Conservation (phyloP, 2,888 invertebrate genomes). For the Andrena praecox region DNA sequence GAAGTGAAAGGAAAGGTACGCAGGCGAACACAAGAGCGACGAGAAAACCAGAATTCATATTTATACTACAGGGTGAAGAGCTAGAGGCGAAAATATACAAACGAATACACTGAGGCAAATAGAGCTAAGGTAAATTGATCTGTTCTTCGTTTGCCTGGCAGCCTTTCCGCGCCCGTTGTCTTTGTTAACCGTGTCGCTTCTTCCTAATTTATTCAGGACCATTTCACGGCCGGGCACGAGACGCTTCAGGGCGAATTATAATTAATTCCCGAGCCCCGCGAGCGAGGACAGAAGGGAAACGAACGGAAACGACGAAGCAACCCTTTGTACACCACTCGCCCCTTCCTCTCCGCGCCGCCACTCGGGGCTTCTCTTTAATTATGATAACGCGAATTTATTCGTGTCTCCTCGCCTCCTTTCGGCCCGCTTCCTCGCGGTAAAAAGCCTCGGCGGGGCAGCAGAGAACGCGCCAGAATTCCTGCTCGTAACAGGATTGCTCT, state of each 20-base stretch:
- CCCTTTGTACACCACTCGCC: conserved; percentile 4
- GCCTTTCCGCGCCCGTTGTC: conserved; percentile 13
- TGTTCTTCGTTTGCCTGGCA: background rate
- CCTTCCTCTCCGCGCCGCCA: background rate
- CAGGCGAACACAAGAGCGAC: conserved; percentile 1
- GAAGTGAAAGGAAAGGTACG: background rate
- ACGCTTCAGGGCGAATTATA: conserved; percentile 27
- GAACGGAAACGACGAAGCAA: conserved; percentile 10
- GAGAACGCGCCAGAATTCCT: background rate
- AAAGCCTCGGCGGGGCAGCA: conserved; percentile 3
- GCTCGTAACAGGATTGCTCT: conserved; percentile 11
- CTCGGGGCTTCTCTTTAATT: conserved; percentile 21
- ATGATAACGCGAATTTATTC: conserved; percentile 45
- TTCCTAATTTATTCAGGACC: conserved; percentile 27
- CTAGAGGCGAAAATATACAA: background rate
- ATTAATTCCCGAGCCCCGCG: conserved; percentile 21
- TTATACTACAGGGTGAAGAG: background rate
- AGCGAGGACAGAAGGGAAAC: background rate
- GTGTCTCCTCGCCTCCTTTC: conserved; percentile 23
- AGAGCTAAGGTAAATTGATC: conserved; percentile 22
- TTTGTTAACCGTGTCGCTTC: conserved; percentile 10
- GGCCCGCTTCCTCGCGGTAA: conserved; percentile 10
- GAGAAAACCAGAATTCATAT: background rate
- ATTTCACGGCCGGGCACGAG: conserved; percentile 6
- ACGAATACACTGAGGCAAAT: background rate